phyloP scores from a whole-genome alignment of 2,113 vertebrate species.

The Delphinus delphis region DNA sequence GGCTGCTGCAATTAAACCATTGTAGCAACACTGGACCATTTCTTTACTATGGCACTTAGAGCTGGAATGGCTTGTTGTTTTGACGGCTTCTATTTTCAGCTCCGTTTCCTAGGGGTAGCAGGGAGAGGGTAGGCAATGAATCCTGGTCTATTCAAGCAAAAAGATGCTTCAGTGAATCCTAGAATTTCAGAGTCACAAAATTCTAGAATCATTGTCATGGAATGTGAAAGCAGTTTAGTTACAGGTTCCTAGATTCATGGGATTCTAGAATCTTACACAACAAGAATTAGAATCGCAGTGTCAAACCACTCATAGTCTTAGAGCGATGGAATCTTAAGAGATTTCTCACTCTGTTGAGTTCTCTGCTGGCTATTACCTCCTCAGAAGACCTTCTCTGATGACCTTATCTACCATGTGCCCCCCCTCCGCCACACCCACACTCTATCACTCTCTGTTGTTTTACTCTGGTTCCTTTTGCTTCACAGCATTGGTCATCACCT shows the following conservation, averaged over 20 bases:
- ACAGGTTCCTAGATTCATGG: background rate
- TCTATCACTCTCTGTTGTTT: background rate
- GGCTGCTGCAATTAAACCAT: constrained; percentile 56
- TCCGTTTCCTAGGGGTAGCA: constrained; percentile 58
- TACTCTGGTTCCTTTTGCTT: background rate
- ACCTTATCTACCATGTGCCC: background rate
- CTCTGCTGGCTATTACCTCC: background rate
- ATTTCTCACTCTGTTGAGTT: background rate
- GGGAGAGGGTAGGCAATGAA: constrained; percentile 65
- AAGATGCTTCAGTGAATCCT: constrained; percentile 44
- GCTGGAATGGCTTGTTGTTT: constrained; percentile 66
- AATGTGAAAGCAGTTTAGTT: background rate
- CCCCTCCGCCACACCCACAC: background rate
- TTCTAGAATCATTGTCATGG: constrained; percentile 36
- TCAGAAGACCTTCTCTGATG: background rate
- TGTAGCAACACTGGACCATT: constrained; percentile 54
- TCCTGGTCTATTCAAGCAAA: constrained; percentile 67
- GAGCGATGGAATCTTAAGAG: background rate
- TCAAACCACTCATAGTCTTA: background rate
- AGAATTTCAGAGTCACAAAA: constrained; percentile 54
- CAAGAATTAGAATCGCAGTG: constrained; percentile 16
- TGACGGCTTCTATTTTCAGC: constrained; percentile 74
- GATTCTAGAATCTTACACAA: constrained; percentile 43
- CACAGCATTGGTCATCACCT: background rate
- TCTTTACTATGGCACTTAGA: constrained; percentile 75